These are phyloP conservation scores for Andrena flavipes DNA, from an alignment of 2,888 invertebrate genomes.

Conservation along the genomic window DNA sequence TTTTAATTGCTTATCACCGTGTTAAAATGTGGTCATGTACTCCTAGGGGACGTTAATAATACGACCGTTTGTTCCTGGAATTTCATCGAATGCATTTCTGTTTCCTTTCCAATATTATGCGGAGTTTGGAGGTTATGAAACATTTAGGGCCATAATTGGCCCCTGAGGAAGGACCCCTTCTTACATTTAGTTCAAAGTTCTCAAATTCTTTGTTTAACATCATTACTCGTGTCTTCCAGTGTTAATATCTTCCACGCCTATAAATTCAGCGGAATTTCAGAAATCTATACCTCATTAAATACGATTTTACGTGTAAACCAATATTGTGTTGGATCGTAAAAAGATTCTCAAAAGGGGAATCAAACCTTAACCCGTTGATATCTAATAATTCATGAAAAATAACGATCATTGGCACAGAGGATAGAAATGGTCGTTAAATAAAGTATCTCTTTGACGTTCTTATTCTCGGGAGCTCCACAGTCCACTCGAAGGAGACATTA, in stretches of 20 bases:
- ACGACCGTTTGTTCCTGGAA: no score
- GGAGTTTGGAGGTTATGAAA: not conserved
- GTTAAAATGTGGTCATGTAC: not conserved
- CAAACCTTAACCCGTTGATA: not conserved
- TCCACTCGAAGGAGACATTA: no score
- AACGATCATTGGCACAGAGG: not conserved
- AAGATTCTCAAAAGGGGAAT: not conserved
- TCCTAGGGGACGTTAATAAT: no score
- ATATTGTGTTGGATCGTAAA: not conserved
- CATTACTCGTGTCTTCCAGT: not conserved
- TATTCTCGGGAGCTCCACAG: not conserved
- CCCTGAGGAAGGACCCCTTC: not conserved
- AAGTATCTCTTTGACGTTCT: not conserved
- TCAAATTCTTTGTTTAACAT: slow-evolving; percentile 24
- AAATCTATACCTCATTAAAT: slow-evolving; percentile 2
- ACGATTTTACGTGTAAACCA: no score
- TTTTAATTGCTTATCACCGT: slow-evolving; percentile 27
- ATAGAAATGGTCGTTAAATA: not conserved
- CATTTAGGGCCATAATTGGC: not conserved
- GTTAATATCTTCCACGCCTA: no score
- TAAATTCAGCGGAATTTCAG: slow-evolving; percentile 24
- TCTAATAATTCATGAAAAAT: not conserved
- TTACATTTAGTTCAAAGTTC: slow-evolving; percentile 40
- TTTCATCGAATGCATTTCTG: no score
- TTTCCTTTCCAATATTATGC: no score